phyloP scores from a whole-genome alignment of 1,140 invertebrate genomes.

The Diorhabda sublineata region DNA sequence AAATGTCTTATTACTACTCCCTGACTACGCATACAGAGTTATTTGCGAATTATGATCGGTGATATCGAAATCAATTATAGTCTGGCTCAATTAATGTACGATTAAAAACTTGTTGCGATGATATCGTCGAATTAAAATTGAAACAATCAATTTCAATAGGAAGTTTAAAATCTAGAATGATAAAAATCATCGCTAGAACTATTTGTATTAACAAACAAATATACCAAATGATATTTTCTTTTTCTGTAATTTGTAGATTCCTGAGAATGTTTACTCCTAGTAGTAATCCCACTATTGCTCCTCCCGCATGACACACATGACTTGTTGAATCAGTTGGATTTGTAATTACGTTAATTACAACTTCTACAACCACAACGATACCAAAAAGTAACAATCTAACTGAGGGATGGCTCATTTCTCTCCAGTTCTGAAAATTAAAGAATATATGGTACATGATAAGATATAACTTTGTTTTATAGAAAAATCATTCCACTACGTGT shows the following conservation, averaged over 20 bases:
- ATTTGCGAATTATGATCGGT: too few species aligned
- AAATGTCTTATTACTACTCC: too few species aligned
- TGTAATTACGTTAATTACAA: constrained; percentile 64
- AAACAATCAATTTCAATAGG: neutral
- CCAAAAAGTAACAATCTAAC: constrained; percentile 75
- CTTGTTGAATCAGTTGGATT: constrained; percentile 44
- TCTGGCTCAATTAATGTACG: too few species aligned
- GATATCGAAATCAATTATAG: too few species aligned
- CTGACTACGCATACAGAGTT: too few species aligned
- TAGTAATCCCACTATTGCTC: constrained; percentile 75
- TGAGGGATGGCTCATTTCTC: constrained; percentile 85
- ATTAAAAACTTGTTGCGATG: too few species aligned
- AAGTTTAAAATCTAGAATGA: neutral
- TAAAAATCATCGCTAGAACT: constrained; percentile 56
- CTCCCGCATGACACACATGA: constrained; percentile 49
- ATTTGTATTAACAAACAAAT: constrained; percentile 61
- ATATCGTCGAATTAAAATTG: neutral
- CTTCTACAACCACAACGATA: constrained; percentile 62
- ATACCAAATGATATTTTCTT: constrained; percentile 84
- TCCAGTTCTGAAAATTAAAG: constrained; percentile 70
- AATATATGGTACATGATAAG: too few species aligned
- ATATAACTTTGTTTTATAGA: too few species aligned
- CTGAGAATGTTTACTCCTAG: constrained; percentile 85
- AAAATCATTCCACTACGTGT: too few species aligned
- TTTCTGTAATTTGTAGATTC: constrained; percentile 80